Percentiles rank a stretch among this genome's conserved stretches.
Evolutionary conservation across 2,888 invertebrate genomes (phyloP).

Genomic region (Nineta flava): DNA sequence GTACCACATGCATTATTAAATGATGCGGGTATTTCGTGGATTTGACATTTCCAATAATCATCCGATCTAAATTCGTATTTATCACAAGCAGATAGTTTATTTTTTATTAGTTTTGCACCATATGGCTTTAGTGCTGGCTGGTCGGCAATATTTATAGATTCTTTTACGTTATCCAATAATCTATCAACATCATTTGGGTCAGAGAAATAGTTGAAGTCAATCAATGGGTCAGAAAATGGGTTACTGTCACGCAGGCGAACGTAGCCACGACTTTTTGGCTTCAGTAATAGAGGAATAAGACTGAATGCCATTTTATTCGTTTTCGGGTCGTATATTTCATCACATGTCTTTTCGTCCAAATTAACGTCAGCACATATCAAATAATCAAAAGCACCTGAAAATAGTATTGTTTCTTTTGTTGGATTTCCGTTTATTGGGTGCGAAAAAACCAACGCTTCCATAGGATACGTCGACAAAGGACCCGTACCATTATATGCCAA

Average conservation of each 20-base stretch:
- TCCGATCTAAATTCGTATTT: slow-evolving; percentile 35
- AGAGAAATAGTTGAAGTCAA: neutral
- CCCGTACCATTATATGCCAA: too few relatives aligned
- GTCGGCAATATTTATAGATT: too few relatives aligned
- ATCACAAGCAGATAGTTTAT: slow-evolving; percentile 36
- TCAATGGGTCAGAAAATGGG: neutral
- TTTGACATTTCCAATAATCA: slow-evolving; percentile 54
- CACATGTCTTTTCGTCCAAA: too few relatives aligned
- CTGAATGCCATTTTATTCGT: too few relatives aligned
- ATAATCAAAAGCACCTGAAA: too few relatives aligned
- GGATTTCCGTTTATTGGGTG: too few relatives aligned
- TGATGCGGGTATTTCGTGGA: slow-evolving; percentile 40
- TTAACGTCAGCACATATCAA: too few relatives aligned
- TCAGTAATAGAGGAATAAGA: too few relatives aligned
- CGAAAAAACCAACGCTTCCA: too few relatives aligned
- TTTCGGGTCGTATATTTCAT: too few relatives aligned
- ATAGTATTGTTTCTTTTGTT: too few relatives aligned
- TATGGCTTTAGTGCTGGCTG: slow-evolving; percentile 18
- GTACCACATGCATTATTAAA: slow-evolving; percentile 51
- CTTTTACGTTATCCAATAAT: neutral
- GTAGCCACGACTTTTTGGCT: neutral
- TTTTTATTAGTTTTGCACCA: slow-evolving; percentile 35
- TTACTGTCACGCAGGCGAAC: neutral
- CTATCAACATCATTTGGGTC: neutral
- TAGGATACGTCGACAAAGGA: neutral